These are phyloP conservation scores for Acrossocheilus fasciatus DNA, from an alignment of 2,797 vertebrate genomes.

Conservation along the genomic window DNA sequence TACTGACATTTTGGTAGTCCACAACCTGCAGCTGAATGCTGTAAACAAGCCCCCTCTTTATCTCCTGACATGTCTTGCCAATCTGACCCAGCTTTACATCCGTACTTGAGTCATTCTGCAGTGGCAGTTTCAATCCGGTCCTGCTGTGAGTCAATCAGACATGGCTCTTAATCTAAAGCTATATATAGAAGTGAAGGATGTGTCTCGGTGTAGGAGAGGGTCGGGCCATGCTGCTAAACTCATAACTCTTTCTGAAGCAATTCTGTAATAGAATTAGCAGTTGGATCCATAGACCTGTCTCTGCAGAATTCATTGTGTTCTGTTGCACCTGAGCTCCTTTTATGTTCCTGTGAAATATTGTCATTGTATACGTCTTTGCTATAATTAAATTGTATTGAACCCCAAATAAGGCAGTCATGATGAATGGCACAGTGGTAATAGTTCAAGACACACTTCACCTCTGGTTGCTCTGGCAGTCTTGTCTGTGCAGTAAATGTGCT, in stretches of 20 bases:
- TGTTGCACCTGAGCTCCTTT: background rate
- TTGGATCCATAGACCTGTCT: background rate
- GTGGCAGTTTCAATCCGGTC: background rate
- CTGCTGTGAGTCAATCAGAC: constrained; percentile 9
- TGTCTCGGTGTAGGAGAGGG: background rate
- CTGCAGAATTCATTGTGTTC: background rate
- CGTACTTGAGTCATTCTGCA: background rate
- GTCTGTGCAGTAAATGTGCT: background rate
- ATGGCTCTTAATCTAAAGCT: constrained; percentile 30
- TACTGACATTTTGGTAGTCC: background rate
- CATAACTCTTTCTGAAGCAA: background rate
- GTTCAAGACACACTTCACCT: background rate
- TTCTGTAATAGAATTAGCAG: background rate
- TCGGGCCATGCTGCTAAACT: background rate
- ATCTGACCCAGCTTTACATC: background rate
- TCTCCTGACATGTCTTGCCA: background rate
- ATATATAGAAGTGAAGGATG: constrained; percentile 18
- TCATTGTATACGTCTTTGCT: background rate
- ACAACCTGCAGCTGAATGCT: background rate
- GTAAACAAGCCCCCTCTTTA: background rate
- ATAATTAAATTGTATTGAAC: background rate
- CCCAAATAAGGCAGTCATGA: background rate
- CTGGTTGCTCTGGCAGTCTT: background rate
- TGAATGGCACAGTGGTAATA: background rate
- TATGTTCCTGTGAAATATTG: background rate